Conservation (phyloP, 2,113 vertebrate species). For the Dendrocopos noguchii region DNA sequence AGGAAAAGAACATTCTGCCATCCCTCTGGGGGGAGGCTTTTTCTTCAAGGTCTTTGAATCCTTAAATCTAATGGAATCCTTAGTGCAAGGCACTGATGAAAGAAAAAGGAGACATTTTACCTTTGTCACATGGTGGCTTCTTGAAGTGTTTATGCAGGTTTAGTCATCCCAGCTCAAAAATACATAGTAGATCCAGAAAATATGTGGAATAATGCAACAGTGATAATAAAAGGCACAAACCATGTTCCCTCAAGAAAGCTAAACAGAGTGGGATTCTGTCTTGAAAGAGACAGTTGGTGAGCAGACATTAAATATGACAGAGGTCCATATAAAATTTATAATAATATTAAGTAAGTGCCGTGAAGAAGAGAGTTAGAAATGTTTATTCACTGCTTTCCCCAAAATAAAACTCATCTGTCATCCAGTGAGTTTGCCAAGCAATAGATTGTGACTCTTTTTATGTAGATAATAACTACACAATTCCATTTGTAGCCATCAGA, state of each 20-base stretch:
- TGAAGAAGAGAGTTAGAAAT: background rate
- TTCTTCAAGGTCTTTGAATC: background rate
- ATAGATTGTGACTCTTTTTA: background rate
- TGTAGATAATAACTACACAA: background rate
- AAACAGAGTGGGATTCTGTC: background rate
- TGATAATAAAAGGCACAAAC: background rate
- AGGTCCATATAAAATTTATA: background rate
- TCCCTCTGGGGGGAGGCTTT: background rate
- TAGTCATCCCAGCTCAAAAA: background rate
- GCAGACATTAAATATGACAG: background rate
- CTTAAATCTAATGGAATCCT: background rate
- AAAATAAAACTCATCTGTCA: background rate
- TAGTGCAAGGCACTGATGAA: background rate
- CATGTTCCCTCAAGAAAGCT: background rate
- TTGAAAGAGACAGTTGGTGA: background rate
- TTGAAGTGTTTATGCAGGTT: background rate
- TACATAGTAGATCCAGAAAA: background rate
- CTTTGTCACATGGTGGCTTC: background rate
- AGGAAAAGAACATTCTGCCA: background rate
- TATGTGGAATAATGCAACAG: background rate
- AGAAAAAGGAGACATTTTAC: background rate
- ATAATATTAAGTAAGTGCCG: background rate
- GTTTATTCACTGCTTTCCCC: background rate
- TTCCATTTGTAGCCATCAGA: background rate
- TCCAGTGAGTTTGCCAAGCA: background rate